Conservation (phyloP, 2,113 vertebrate genomes). For the Vireo altiloquus region DNA sequence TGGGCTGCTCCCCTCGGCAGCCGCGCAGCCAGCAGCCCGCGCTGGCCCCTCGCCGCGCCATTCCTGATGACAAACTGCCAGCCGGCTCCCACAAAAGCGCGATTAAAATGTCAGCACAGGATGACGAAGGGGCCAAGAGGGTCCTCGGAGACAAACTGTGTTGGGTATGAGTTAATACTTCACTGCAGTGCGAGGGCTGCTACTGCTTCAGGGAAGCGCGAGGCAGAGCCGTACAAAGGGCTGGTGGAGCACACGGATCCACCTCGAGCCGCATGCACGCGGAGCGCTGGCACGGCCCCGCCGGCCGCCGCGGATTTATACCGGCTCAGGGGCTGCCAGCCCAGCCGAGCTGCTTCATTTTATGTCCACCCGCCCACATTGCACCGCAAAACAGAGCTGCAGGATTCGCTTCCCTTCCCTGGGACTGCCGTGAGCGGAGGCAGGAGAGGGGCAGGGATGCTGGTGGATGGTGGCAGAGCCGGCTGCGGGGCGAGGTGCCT, state of each 20-base stretch:
- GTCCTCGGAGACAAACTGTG: conserved; percentile 83
- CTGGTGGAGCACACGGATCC: not conserved
- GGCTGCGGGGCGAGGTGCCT: not conserved
- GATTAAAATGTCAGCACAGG: conserved; percentile 86
- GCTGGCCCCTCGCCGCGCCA: conserved; percentile 84
- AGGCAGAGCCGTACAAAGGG: conserved; percentile 28
- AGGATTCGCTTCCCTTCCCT: not conserved
- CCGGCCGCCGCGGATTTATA: not conserved
- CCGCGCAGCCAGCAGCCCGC: conserved; percentile 75
- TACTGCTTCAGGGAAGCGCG: conserved; percentile 21
- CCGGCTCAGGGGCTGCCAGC: not conserved
- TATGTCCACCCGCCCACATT: not conserved
- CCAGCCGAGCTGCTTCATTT: not conserved
- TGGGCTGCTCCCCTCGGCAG: conserved; percentile 81
- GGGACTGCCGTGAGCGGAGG: not conserved
- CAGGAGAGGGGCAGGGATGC: not conserved
- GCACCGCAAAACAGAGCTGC: not conserved
- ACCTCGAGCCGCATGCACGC: not conserved
- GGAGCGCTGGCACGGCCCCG: not conserved
- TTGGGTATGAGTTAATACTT: conserved; percentile 85
- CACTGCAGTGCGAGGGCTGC: conserved; percentile 71
- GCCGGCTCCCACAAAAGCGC: conserved; percentile 84
- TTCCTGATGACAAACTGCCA: conserved; percentile 88
- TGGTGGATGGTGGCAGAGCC: not conserved
- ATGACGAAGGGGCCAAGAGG: conserved; percentile 84